phyloP scores from a whole-genome alignment of 2,888 invertebrate species.

The Xestia xanthographa region DNA sequence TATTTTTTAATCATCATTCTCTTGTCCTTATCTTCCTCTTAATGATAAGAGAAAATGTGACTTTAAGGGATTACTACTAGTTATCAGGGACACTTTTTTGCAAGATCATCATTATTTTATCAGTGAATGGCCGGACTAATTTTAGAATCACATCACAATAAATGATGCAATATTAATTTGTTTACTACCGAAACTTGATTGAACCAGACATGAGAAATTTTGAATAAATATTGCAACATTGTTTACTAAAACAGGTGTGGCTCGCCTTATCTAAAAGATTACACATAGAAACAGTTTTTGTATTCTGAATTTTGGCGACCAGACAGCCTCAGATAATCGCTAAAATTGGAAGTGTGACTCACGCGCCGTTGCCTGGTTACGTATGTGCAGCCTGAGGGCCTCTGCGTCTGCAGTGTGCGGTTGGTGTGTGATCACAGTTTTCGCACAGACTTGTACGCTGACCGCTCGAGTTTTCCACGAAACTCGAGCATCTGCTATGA shows the following conservation, averaged over 20 bases:
- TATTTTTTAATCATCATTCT: not conserved
- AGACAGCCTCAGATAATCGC: constrained; percentile 2
- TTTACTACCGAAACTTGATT: constrained; percentile 13
- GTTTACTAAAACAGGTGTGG: constrained; percentile 22
- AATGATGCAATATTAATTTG: constrained; percentile 39
- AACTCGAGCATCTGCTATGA: constrained; percentile 93
- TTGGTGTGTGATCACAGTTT: constrained; percentile 93
- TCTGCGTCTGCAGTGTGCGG: constrained; percentile 92
- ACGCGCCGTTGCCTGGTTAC: constrained; percentile 82
- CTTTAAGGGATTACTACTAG: no score
- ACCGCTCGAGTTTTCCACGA: constrained; percentile 90
- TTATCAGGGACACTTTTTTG: not conserved
- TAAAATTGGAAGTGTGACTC: constrained; percentile 55
- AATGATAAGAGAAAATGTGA: no score
- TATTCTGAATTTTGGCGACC: constrained; percentile 1
- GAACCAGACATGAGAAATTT: constrained; percentile 24
- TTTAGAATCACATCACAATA: not conserved
- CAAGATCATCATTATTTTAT: not conserved
- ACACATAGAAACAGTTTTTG: not conserved
- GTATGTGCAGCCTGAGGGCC: constrained; percentile 89
- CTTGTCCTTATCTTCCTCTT: not conserved
- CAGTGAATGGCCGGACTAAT: constrained; percentile 5
- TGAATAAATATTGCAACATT: constrained; percentile 48
- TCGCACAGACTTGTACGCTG: constrained; percentile 87
- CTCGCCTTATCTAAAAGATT: constrained; percentile 22